Evolutionary conservation across 2,797 vertebrate species (phyloP), one percentile per base, ranked within the genome.

Genomic region (Leuciscus waleckii): DNA sequence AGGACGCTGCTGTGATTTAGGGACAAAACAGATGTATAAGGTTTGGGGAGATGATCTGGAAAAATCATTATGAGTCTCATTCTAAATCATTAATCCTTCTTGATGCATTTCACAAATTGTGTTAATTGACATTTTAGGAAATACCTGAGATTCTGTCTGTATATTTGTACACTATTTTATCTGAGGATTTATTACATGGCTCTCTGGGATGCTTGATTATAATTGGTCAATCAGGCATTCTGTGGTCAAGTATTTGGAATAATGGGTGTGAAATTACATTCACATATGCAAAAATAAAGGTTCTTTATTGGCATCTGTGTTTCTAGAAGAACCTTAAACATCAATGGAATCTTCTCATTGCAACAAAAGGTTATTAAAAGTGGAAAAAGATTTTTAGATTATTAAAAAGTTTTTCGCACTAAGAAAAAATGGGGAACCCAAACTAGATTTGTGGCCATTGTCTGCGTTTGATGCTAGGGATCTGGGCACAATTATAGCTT

Each of bases 1-100:
- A 77, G 39, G 79, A 69, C 58, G 7, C 49, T 79, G 71, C 80
- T 82, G 82, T 71, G 82, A 70, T 78, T 90, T 79, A 80, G 83
- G 89, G 74, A 88, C 85, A 84, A 89, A 93, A 87, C 81, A 89
- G 84, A 89, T 75, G 89, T 79, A 85, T 92, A 89, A 82, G 65
- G 87, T 93, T 94, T 93, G 92, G 88, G 85, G 76, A 87, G 19
- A 8, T 80, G 85, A 85, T 93, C 94, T 93, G 93, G 86, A 93
- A 84, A 94, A 93, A 87, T 70, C 89, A 93, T 94, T 88, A 87
- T 74, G 51, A 79, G 80, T 87, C 83, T 74, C 80, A 73, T 85
- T 85, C 78, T 86, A 91, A 89, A 83, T 71, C 90, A 93, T 80
- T 91, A 75, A 84, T 89, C 89, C 88, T 87, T 23, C 14, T 65